A percentile compares a stretch with the other conserved stretches of the same genome.
These are phyloP conservation scores for Heliconius eleuchia DNA, from an alignment of 1,140 invertebrate species.

Conservation along the genomic window DNA sequence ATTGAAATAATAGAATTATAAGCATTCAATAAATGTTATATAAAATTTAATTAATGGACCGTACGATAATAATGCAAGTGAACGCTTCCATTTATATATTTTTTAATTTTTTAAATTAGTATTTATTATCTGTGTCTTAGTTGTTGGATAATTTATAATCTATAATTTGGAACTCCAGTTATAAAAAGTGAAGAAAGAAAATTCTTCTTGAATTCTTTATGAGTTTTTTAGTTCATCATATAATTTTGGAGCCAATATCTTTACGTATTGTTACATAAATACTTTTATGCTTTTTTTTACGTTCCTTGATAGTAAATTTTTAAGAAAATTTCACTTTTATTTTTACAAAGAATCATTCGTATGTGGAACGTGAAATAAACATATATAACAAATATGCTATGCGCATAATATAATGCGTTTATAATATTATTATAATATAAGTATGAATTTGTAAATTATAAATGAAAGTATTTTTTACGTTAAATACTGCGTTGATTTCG, in stretches of 20 bases:
- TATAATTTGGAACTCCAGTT: too few species aligned
- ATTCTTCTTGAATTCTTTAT: too few species aligned
- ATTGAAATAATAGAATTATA: constrained; percentile 17
- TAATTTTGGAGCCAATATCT: background rate
- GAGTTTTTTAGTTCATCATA: background rate
- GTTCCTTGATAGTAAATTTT: background rate
- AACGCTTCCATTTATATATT: background rate
- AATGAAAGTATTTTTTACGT: too few species aligned
- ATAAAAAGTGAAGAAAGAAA: too few species aligned
- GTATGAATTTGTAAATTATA: too few species aligned
- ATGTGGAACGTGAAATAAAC: background rate
- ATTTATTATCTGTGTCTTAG: too few species aligned
- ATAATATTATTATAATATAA: too few species aligned
- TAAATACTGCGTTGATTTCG: too few species aligned
- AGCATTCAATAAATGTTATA: background rate
- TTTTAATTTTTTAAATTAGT: too few species aligned
- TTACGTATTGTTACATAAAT: background rate
- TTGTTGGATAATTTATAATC: too few species aligned
- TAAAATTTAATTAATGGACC: background rate
- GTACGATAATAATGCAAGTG: background rate
- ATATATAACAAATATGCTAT: background rate
- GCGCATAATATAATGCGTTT: too few species aligned
- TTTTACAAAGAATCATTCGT: background rate
- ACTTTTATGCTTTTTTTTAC: background rate
- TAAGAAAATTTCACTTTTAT: background rate